Base-by-base conservation (phyloP, 2,113 vertebrate genomes). In the Porphyrio hochstetteri region DNA sequence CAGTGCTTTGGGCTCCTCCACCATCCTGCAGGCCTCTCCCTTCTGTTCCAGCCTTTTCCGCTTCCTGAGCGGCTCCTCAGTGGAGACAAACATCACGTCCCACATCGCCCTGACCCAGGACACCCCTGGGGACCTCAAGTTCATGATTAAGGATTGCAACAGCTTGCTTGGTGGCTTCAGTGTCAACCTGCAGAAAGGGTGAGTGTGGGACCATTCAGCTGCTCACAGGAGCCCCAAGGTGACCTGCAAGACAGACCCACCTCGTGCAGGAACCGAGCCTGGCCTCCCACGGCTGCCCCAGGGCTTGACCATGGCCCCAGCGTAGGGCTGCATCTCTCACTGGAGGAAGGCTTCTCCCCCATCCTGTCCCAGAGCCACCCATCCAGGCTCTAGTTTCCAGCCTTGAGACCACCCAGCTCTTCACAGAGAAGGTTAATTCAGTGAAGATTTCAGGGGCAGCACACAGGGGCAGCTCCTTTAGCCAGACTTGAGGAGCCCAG, bases 61-160 rank as follows among this genome's bases (percentile, higher is more conserved):
- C 1, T 82, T 96, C 11, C 87, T 96, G 57, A 93, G 81, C 0
- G 90, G 76, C 3, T 91, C 93, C 44, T 91, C 71, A 0, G 35
- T 97, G 11, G 95, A 96, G 48, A 78, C 96, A 4, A 95, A 92
- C 78, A 65, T 96, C 67, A 79, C 86, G 0, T 75, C 92, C 2
- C 92, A 90, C 36, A 65, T 97, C 2, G 29, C 42, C 0, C 9
- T 97, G 77, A 71, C 40, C 10, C 96, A 97, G 18, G 92, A 75
- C 71, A 70, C 46, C 11, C 75, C 82, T 0, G 57, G 89, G 3
- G 91, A 96, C 70, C 80, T 96, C 63, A 91, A n/a, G 21, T 1
- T 97, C 8, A 63, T 38, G 5, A 13, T 94, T 4, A 90, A 95
- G 81, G 95, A 95, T 8, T 98, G 97, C 88, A 65, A 9, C 7